Percentiles rank a stretch among this genome's conserved stretches.
Evolutionary conservation across 2,797 vertebrate genomes (phyloP).

Genomic region (Squalus acanthias): DNA sequence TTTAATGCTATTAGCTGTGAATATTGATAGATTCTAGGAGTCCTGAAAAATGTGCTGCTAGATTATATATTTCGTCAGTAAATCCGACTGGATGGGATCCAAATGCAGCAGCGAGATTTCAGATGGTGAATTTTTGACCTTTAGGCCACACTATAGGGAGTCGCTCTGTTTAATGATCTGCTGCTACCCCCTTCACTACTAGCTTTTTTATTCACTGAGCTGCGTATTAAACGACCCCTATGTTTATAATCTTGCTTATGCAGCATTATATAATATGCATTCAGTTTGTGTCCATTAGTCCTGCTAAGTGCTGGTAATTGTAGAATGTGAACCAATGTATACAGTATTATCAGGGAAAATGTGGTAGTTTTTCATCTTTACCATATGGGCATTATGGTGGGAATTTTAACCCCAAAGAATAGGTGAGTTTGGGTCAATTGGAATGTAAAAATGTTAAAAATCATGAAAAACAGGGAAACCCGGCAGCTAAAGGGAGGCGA

Average conservation of each 20-base stretch:
- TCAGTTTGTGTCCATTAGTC: not conserved
- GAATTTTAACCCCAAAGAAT: not conserved
- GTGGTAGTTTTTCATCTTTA: not conserved
- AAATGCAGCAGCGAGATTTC: not conserved
- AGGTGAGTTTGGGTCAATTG: not conserved
- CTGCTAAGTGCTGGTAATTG: not conserved
- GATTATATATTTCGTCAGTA: not conserved
- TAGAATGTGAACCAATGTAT: not conserved
- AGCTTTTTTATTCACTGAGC: not conserved
- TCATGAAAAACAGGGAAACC: not conserved
- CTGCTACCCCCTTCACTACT: not conserved
- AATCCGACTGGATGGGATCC: not conserved
- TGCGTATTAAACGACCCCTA: not conserved
- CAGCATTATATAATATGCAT: not conserved
- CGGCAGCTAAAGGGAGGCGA: too few relatives aligned
- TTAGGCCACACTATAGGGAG: not conserved
- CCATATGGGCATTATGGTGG: not conserved
- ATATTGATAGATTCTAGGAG: not conserved
- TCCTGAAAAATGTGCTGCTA: not conserved
- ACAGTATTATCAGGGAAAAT: not conserved
- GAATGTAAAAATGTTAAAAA: not conserved
- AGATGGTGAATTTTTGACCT: not conserved
- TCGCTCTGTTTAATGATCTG: not conserved
- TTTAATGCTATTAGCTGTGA: not conserved
- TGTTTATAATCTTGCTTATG: not conserved